A percentile compares a stretch with the other conserved stretches of the same genome.
phyloP scores from a whole-genome alignment of 2,888 invertebrate genomes.

The Drosophila neoperkinsi region DNA sequence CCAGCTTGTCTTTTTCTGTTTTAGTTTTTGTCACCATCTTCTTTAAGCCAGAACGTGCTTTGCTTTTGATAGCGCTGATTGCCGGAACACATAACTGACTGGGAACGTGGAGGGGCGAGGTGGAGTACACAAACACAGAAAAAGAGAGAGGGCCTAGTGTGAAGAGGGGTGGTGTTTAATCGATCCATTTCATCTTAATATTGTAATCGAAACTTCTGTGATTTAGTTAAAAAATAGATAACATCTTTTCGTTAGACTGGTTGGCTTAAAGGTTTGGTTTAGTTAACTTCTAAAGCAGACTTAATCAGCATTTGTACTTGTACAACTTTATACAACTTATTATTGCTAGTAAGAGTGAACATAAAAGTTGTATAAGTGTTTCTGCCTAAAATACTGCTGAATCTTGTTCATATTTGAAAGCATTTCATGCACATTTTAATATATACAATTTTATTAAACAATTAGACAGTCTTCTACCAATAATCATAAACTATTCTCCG shows the following conservation, averaged over 20 bases:
- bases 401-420: neutral
- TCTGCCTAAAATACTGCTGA: neutral
- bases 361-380: neutral
- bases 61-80: constrained; percentile 69
- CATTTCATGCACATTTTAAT: neutral
- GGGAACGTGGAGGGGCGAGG: neutral
- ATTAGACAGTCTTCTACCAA: neutral
- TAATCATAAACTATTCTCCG: neutral
- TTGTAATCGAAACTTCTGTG: constrained; percentile 23
- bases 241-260: neutral
- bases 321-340: neutral
- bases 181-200: constrained; percentile 44
- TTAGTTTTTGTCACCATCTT: constrained; percentile 38
- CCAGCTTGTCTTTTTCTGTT: constrained; percentile 12
- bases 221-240: neutral
- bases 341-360: neutral
- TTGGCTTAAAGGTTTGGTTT: neutral
- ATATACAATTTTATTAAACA: neutral
- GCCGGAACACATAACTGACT: constrained; percentile 26
- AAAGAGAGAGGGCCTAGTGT: neutral
- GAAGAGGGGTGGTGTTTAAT: constrained; percentile 17
- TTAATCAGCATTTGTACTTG: neutral
- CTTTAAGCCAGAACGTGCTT: constrained; percentile 61
- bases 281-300: neutral
- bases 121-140: neutral